Evolutionary conservation across 2,113 vertebrate species (phyloP), one percentile per base, ranked within the genome.

Genomic region (Myodes glareolus): DNA sequence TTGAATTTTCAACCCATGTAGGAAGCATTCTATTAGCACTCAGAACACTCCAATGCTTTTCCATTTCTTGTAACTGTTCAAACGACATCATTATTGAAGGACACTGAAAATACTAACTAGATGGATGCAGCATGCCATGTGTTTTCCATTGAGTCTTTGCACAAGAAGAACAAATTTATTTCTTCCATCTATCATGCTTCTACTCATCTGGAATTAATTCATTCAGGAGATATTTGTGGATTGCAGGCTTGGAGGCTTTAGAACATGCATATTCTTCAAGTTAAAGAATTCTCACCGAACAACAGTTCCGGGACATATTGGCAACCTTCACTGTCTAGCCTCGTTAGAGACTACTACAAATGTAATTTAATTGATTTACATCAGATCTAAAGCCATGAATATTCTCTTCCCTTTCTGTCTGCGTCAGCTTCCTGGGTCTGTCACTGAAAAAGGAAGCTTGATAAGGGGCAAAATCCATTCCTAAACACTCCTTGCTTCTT

Each of bases 201-300:
- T 63, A 75, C 84, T 96, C 61, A 81, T 50, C 47, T 95, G 39
- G 31, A 80, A 90, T 72, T 55, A 88, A 88, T 75, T 95, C 27
- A 95, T 58, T 63, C 50, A 92, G 39, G 47, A 95, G 88, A 55
- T 94, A 90, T 80, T 94, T 92, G 33, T 33, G 17, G 33, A 36
- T 67, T 55, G 63, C 23, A 88, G 75, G 80, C 5, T 42, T 45
- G 7, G 76, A 92, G 68, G 25, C 17, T 75, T 80, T 86, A 90
- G 16, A 58, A 2, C 2, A n/a, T 90, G 25, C 52, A 65, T 25
- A 47, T 19, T 92, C 80, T 92, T 90, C 80, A 88, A 87, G 73
- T 85, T 33, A 55, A 25, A 93, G 91, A 90, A 87, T 92, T 93
- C 67, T 87, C 50, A 23, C 45, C 93, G 39, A 92, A 94, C 45